phyloP scores from a whole-genome alignment of 1,140 invertebrate species.

The Hyposmocoma kahamanoa region DNA sequence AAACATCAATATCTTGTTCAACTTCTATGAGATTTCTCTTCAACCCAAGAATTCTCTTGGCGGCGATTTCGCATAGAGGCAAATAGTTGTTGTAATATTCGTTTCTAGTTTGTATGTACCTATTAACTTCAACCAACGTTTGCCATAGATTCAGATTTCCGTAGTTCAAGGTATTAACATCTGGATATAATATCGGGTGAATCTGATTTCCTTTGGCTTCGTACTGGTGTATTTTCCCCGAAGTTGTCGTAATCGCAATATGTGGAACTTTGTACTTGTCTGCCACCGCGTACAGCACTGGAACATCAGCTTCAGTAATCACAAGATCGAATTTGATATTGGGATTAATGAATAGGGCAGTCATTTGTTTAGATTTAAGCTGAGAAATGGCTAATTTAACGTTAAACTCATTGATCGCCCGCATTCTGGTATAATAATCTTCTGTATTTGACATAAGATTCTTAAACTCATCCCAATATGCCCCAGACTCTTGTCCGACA shows the following conservation, averaged over 20 bases:
- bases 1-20: conserved; percentile 56
- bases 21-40: conserved; percentile 45
- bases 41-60: conserved; percentile 47
- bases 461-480: conserved; percentile 48
- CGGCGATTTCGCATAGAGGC: conserved; percentile 45
- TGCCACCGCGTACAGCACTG: conserved; percentile 53
- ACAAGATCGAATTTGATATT: conserved; percentile 60
- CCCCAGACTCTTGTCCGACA: conserved; percentile 43
- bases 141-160: conserved; percentile 46
- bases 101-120: conserved; percentile 38
- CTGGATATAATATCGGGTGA: conserved; percentile 52
- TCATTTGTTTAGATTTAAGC: conserved; percentile 52
- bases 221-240: conserved; percentile 51
- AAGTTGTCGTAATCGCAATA: conserved; percentile 49
- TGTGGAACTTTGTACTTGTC: conserved; percentile 58
- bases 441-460: conserved; percentile 40
- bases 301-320: conserved; percentile 60
- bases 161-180: conserved; percentile 46
- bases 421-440: conserved; percentile 43
- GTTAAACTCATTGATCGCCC: conserved; percentile 38
- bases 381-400: conserved; percentile 54
- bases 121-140: conserved; percentile 43
- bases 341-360: conserved; percentile 46
- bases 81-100: conserved; percentile 57
- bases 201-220: conserved; percentile 55